Conservation (phyloP, 2,888 invertebrate species). For the Dioctria rufipes region DNA sequence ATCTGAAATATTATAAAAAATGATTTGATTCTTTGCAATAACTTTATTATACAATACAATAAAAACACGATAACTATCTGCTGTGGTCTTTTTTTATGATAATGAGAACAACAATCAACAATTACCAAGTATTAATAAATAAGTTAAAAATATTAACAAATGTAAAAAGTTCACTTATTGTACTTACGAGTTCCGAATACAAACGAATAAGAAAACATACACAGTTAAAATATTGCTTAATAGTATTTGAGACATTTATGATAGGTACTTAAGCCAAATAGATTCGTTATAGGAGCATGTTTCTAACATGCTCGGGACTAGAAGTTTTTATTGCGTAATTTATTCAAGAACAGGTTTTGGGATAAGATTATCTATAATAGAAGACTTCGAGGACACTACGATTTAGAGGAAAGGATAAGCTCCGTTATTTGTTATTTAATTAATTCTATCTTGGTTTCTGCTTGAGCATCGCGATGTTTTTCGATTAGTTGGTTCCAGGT, state of each 20-base stretch:
- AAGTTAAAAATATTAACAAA: slow-evolving; percentile 45
- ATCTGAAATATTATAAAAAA: no score
- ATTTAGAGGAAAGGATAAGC: not conserved
- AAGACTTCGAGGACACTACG: slow-evolving; percentile 4
- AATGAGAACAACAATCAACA: slow-evolving; percentile 43
- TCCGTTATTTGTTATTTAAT: slow-evolving; percentile 55
- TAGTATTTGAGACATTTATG: slow-evolving; percentile 31
- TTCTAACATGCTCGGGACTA: slow-evolving; percentile 31
- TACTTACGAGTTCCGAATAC: slow-evolving; percentile 35
- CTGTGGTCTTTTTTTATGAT: not conserved
- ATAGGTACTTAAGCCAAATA: slow-evolving; percentile 26
- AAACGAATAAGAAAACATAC: slow-evolving; percentile 5
- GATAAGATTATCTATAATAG: not conserved
- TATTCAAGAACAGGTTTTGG: slow-evolving; percentile 20
- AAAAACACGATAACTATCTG: not conserved
- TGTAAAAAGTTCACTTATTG: slow-evolving; percentile 43
- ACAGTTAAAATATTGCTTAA: slow-evolving; percentile 9
- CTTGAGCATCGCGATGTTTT: slow-evolving; percentile 82
- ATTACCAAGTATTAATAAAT: slow-evolving; percentile 43
- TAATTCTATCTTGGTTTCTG: slow-evolving; percentile 76
- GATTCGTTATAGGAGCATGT: slow-evolving; percentile 1
- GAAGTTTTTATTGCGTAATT: slow-evolving; percentile 12
- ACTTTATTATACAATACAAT: not conserved
- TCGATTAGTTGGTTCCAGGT: slow-evolving; percentile 84
- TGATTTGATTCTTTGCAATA: not conserved